Conservation (phyloP, 2,888 invertebrate species). For the Oligia fasciuncula region DNA sequence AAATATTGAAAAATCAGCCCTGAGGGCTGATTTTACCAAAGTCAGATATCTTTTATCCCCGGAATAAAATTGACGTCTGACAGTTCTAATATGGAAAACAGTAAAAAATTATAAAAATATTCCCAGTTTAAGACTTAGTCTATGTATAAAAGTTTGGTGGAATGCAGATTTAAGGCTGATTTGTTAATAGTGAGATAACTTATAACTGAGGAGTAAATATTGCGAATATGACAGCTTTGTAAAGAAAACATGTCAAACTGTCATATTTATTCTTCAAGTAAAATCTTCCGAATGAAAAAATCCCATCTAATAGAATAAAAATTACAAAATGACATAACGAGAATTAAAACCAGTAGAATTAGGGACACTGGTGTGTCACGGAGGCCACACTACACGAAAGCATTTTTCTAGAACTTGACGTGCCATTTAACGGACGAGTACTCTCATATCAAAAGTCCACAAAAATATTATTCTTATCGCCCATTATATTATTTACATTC, state of each 20-base stretch:
- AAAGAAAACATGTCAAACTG: not conserved
- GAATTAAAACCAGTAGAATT: not conserved
- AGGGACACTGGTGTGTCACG: not conserved
- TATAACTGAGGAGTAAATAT: not conserved
- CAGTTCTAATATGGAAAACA: too few species aligned
- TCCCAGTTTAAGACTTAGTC: too few species aligned
- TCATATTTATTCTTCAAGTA: not conserved
- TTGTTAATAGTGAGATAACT: not conserved
- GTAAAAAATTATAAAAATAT: too few species aligned
- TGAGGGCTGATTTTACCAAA: too few species aligned
- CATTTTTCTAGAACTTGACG: not conserved
- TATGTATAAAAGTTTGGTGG: too few species aligned
- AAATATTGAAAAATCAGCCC: not conserved
- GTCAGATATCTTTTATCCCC: too few species aligned
- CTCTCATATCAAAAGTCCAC: not conserved
- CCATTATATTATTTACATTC: conserved; percentile 11
- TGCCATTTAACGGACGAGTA: not conserved
- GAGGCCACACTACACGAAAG: not conserved
- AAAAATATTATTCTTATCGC: not conserved
- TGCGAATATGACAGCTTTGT: not conserved
- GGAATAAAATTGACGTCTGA: too few species aligned
- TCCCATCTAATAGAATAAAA: not conserved
- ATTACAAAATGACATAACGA: not conserved
- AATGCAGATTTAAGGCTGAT: not conserved
- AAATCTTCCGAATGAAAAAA: not conserved